phyloP scores from a whole-genome alignment of 2,888 invertebrate species.

The Lucinisca nassula region DNA sequence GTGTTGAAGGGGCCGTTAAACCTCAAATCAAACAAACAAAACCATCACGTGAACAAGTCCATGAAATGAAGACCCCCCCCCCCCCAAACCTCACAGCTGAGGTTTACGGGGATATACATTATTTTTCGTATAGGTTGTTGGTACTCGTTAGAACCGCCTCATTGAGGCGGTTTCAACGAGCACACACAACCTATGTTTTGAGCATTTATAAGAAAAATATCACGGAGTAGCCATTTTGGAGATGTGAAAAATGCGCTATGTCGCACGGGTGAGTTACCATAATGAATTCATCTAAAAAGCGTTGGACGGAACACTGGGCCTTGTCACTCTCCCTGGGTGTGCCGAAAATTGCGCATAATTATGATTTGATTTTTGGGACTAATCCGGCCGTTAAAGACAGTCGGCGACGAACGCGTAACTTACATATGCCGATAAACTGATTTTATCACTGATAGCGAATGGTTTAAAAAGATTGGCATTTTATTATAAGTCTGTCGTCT shows the following conservation, averaged over 20 bases:
- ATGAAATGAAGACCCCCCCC: too few relatives aligned
- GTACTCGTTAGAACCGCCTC: not conserved
- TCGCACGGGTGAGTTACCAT: too few relatives aligned
- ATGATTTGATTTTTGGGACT: not conserved
- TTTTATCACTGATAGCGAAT: not conserved
- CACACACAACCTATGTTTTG: too few relatives aligned
- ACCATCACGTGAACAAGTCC: too few relatives aligned
- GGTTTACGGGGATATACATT: not conserved
- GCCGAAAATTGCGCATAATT: slow-evolving; percentile 2
- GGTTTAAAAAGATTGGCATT: not conserved
- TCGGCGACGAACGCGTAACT: not conserved
- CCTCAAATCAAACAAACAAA: too few relatives aligned
- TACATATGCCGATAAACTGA: not conserved
- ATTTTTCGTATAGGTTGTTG: not conserved
- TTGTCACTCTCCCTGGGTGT: not conserved
- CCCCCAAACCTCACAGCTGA: too few relatives aligned
- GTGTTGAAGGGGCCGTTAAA: too few relatives aligned
- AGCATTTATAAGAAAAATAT: too few relatives aligned
- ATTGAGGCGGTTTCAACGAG: not conserved
- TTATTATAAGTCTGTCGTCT: not conserved
- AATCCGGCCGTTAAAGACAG: not conserved
- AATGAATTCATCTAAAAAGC: not conserved
- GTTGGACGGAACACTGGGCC: not conserved
- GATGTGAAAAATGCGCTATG: too few relatives aligned
- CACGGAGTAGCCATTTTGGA: too few relatives aligned